Conservation (phyloP, 2,888 invertebrate genomes). For the Bombylius major region DNA sequence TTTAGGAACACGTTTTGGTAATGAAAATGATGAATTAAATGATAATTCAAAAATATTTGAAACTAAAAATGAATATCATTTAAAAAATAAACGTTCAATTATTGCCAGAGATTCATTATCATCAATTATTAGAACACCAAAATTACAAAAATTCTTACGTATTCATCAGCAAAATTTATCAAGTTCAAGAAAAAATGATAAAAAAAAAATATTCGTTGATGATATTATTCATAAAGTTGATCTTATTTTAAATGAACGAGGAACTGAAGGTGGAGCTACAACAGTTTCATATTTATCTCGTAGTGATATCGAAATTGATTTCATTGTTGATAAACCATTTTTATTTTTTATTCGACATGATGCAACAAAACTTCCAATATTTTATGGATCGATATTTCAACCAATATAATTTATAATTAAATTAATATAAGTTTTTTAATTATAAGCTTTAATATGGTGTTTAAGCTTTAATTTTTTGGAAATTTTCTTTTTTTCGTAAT, state of each 20-base stretch:
- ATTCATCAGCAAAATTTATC: too few relatives aligned
- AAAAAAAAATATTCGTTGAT: conserved; percentile 38
- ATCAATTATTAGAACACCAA: not conserved
- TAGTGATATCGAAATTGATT: conserved; percentile 39
- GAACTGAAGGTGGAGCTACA: conserved; percentile 53
- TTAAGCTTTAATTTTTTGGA: not conserved
- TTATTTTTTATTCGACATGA: conserved; percentile 54
- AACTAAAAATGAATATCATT: not conserved
- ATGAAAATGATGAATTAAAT: not conserved
- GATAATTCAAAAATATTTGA: not conserved
- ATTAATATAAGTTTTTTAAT: not conserved
- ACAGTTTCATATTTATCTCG: conserved; percentile 44
- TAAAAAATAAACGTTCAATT: not conserved
- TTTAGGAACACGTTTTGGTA: conserved; percentile 1
- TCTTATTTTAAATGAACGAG: conserved; percentile 47
- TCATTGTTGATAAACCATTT: conserved; percentile 52
- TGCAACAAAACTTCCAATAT: conserved; percentile 46
- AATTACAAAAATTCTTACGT: too few relatives aligned
- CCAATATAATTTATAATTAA: conserved; percentile 26
- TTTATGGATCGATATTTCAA: conserved; percentile 51
- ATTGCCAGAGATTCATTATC: not conserved
- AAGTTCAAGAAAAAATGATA: not conserved
- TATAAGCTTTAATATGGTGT: not conserved
- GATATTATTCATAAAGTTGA: conserved; percentile 50
- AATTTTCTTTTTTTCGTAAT: too few relatives aligned